Conservation (phyloP, 2,113 vertebrate species). For the Rhinolophus sinicus region DNA sequence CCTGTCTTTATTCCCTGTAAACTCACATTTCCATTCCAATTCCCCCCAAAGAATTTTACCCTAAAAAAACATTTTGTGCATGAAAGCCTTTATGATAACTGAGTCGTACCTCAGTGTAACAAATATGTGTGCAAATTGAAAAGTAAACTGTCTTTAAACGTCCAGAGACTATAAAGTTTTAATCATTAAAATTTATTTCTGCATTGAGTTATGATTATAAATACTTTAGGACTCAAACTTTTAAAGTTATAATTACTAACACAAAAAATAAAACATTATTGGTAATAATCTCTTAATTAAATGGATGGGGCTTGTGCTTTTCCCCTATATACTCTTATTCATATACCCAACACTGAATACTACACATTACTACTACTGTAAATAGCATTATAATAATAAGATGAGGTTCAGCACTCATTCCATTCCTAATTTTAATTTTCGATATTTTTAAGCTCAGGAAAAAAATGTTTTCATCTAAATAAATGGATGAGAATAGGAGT, state of each 20-base stretch:
- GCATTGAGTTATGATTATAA: neutral
- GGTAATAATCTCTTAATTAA: neutral
- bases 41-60: neutral
- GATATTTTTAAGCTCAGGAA: neutral
- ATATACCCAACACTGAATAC: neutral
- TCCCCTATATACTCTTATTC: neutral
- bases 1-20: neutral
- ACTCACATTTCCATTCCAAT: neutral
- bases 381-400: neutral
- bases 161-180: neutral
- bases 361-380: neutral
- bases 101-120: neutral
- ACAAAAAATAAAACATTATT: neutral
- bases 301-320: neutral
- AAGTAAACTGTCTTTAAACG: neutral
- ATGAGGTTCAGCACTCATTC: neutral
- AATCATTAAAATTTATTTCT: slow-evolving; percentile 3
- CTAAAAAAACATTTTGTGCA: neutral
- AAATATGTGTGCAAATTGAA: neutral
- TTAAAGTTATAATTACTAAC: neutral
- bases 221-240: neutral
- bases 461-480: neutral
- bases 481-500: neutral
- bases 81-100: neutral
- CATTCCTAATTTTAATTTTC: neutral